A percentile compares a stretch with the other conserved stretches of the same genome.
These are phyloP conservation scores for Varroa destructor DNA, from an alignment of 1,140 invertebrate genomes.

Conservation along the genomic window DNA sequence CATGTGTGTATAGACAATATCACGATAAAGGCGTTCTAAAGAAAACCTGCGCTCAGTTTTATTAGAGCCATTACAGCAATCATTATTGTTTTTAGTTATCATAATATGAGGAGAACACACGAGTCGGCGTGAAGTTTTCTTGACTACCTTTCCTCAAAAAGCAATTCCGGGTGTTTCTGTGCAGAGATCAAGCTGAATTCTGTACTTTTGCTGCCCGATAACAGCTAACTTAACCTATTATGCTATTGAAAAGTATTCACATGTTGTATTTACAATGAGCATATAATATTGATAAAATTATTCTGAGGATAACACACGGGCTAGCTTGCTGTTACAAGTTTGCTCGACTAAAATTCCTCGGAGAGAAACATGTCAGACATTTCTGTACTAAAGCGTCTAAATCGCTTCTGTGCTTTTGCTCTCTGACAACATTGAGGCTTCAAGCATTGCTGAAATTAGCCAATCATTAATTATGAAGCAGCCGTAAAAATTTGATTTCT, in stretches of 20 bases:
- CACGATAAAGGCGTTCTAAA: too few species aligned
- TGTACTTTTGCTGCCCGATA: background rate
- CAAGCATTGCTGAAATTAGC: too few species aligned
- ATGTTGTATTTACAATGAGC: background rate
- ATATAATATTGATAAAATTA: too few species aligned
- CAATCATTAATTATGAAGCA: too few species aligned
- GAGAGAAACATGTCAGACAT: background rate
- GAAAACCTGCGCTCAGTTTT: too few species aligned
- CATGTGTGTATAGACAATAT: too few species aligned
- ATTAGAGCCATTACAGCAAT: too few species aligned
- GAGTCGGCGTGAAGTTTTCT: background rate
- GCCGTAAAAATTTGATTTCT: too few species aligned
- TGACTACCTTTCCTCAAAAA: slow-evolving; percentile 1
- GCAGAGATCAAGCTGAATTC: background rate
- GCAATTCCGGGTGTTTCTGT: slow-evolving; percentile 17
- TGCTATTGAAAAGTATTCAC: background rate
- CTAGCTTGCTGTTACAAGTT: background rate
- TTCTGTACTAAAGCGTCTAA: background rate
- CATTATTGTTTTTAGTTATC: too few species aligned
- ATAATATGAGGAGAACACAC: background rate
- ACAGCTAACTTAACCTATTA: slow-evolving; percentile 1
- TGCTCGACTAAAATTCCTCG: background rate
- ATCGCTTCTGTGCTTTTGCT: background rate
- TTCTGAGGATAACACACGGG: too few species aligned
- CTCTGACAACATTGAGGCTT: background rate